These are phyloP conservation scores for Zaprionus capensis DNA, from an alignment of 1,140 invertebrate species.

Conservation along the genomic window DNA sequence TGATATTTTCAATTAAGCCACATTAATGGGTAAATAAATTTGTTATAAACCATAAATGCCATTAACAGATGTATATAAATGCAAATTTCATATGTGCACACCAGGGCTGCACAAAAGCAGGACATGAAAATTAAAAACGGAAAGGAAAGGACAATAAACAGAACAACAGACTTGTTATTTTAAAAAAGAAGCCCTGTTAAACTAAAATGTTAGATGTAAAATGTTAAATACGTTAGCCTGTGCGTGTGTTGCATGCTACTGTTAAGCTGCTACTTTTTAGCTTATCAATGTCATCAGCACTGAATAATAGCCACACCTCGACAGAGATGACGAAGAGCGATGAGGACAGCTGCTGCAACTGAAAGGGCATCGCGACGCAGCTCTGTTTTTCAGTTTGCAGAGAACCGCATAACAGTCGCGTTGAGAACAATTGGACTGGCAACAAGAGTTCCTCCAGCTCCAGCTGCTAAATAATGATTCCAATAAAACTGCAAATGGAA, in stretches of 20 bases:
- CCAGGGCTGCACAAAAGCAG: neutral
- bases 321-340: conserved; percentile 10
- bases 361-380: conserved; percentile 4
- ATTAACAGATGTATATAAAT: conserved; percentile 20
- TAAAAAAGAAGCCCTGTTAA: neutral
- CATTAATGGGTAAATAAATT: conserved; percentile 23
- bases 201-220: neutral
- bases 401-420: conserved; percentile 38
- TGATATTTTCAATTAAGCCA: conserved; percentile 28
- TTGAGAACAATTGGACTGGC: conserved; percentile 27
- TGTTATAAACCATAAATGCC: conserved; percentile 5
- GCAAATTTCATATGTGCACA: neutral
- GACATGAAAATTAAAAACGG: neutral
- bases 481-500: conserved; percentile 67
- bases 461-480: conserved; percentile 60
- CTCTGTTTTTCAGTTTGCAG: conserved; percentile 8
- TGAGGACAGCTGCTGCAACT: conserved; percentile 23
- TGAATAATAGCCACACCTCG: conserved; percentile 37
- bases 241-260: neutral
- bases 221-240: neutral
- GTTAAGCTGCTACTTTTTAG: neutral
- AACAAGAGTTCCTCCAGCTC: conserved; percentile 17
- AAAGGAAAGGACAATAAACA: too few species aligned
- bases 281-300: conserved; percentile 23
- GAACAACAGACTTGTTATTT: too few species aligned